These are phyloP conservation scores for Symphodus melops DNA, from an alignment of 2,113 vertebrate genomes.

Conservation along the genomic window DNA sequence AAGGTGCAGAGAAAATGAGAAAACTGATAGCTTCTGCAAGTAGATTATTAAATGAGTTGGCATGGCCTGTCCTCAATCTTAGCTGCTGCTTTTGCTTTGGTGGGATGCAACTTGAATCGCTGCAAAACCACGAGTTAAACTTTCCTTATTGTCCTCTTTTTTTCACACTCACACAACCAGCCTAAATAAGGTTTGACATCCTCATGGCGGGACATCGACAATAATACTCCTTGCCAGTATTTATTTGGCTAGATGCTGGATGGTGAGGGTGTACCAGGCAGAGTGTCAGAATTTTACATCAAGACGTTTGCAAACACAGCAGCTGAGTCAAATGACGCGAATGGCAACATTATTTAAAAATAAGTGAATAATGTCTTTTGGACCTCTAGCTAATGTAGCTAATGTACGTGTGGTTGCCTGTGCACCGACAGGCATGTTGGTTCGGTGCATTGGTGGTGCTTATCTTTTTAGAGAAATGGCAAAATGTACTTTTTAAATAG, in stretches of 20 bases:
- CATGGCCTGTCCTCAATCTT: constrained; percentile 21
- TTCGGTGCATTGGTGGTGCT: too few relatives aligned
- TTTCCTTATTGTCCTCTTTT: not conserved
- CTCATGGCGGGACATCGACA: constrained; percentile 8
- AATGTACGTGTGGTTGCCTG: too few relatives aligned
- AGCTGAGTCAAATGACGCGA: too few relatives aligned
- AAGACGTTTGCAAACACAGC: constrained; percentile 15
- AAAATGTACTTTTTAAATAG: too few relatives aligned
- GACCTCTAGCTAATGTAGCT: too few relatives aligned
- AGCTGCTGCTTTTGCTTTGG: constrained; percentile 1
- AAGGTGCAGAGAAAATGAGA: too few relatives aligned
- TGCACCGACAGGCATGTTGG: too few relatives aligned
- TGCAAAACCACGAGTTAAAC: not conserved
- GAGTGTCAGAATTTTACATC: not conserved
- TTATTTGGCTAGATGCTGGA: constrained; percentile 23
- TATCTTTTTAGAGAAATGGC: too few relatives aligned
- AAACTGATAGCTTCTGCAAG: too few relatives aligned
- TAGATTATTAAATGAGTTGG: too few relatives aligned
- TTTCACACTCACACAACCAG: constrained; percentile 24
- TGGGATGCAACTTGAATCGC: constrained; percentile 2
- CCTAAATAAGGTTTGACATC: constrained; percentile 15
- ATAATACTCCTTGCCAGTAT: not conserved
- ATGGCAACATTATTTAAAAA: too few relatives aligned
- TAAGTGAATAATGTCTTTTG: too few relatives aligned
- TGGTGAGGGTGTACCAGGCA: constrained; percentile 20